A percentile compares a stretch with the other conserved stretches of the same genome.
Evolutionary conservation across 2,113 vertebrate species (phyloP).

Genomic region (Pseudonaja textilis): DNA sequence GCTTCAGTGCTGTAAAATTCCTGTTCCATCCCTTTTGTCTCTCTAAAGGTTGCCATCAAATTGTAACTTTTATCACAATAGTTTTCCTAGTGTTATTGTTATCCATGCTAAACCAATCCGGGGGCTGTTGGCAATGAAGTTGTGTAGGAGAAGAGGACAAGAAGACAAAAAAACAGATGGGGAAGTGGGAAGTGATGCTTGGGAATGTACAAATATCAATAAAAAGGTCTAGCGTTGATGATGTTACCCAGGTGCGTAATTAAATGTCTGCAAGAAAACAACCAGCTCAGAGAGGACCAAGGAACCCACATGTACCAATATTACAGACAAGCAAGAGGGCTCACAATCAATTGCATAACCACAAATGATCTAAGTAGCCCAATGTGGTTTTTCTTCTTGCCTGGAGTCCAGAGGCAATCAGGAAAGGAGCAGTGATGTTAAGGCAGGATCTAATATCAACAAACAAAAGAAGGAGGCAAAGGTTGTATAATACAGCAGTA

Average conservation of each 20-base stretch:
- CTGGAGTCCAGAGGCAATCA: not conserved
- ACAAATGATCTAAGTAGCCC: not conserved
- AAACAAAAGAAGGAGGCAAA: not conserved
- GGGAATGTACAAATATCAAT: not conserved
- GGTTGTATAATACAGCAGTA: not conserved
- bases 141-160: not conserved
- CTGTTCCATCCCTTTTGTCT: not conserved
- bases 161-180: not conserved
- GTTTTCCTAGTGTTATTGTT: not conserved
- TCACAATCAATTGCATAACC: not conserved
- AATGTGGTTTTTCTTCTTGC: not conserved
- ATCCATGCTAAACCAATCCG: not conserved
- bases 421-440: not conserved
- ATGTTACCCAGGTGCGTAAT: no score
- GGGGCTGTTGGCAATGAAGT: not conserved
- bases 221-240: no score
- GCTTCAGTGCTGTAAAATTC: not conserved
- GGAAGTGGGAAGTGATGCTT: not conserved
- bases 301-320: no score
- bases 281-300: no score
- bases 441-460: not conserved
- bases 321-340: not conserved
- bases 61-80: not conserved
- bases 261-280: no score
- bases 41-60: not conserved